Conservation (phyloP, 2,888 invertebrate species). For the Athalia circularis region DNA sequence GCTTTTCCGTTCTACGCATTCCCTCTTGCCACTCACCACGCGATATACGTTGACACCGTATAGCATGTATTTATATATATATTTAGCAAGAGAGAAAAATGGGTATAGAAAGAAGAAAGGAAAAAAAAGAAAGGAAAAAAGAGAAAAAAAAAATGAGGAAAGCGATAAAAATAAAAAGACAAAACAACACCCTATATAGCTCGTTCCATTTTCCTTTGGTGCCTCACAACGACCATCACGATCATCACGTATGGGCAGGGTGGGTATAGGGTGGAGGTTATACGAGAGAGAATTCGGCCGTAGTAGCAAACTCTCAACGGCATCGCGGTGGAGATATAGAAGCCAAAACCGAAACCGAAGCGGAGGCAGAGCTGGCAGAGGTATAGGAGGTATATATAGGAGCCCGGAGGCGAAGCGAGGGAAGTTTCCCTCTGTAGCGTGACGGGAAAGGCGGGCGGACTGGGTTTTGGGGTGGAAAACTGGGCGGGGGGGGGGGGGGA, state of each 20-base stretch:
- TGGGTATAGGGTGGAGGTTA: conserved; percentile 3
- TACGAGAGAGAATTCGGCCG: conserved; percentile 49
- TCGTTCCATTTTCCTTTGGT: conserved; percentile 23
- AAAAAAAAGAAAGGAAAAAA: background rate
- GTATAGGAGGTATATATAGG: conserved; percentile 21
- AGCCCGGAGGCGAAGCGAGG: conserved; percentile 60
- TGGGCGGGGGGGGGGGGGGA: conserved; percentile 50
- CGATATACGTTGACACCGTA: conserved; percentile 9
- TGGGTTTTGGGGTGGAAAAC: no score
- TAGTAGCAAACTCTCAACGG: conserved; percentile 52
- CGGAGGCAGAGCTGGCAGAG: conserved; percentile 45
- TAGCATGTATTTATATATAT: background rate
- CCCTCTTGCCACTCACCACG: no score
- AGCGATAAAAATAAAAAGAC: background rate
- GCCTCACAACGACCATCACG: conserved; percentile 22
- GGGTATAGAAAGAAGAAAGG: background rate
- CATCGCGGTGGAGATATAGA: conserved; percentile 12
- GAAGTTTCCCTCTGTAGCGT: conserved; percentile 72
- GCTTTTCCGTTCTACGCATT: background rate
- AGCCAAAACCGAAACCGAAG: conserved; percentile 44
- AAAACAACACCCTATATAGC: conserved; percentile 1
- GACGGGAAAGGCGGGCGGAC: conserved; percentile 62
- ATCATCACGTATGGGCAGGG: conserved; percentile 9
- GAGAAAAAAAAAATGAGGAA: background rate
- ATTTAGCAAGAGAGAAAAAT: no score